Conservation (phyloP, 2,888 invertebrate genomes). For the Harpagoxenus sublaevis region DNA sequence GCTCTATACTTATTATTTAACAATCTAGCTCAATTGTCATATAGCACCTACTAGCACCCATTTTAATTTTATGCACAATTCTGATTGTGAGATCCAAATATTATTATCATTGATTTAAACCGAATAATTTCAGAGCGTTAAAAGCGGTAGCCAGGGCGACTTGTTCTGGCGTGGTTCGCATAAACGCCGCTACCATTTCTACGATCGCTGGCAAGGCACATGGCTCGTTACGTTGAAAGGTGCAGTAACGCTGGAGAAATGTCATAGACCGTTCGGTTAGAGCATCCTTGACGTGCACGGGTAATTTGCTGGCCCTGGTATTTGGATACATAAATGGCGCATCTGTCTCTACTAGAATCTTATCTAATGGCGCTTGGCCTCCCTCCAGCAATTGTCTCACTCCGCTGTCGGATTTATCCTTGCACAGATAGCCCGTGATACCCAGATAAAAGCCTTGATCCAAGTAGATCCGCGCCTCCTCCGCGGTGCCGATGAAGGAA, state of each 20-base stretch:
- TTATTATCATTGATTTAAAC: conserved; percentile 91
- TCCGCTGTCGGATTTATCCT: conserved; percentile 97
- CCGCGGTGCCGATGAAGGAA: conserved; percentile 96
- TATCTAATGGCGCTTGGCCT: conserved; percentile 93
- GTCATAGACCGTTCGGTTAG: conserved; percentile 94
- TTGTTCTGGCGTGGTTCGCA: conserved; percentile 94
- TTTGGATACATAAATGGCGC: conserved; percentile 99
- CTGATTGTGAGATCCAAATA: conserved; percentile 33
- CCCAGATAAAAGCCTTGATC: conserved; percentile 95
- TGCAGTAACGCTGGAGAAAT: conserved; percentile 95
- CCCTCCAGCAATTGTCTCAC: conserved; percentile 94
- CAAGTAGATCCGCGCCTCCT: conserved; percentile 94
- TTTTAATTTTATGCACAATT: conserved; percentile 46
- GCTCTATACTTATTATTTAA: conserved; percentile 6
- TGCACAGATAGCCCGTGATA: conserved; percentile 94
- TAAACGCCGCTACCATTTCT: conserved; percentile 97
- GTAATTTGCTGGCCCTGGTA: conserved; percentile 96
- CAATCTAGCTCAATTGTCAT: conserved; percentile 56
- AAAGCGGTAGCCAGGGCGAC: conserved; percentile 96
- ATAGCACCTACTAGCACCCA: conserved; percentile 79
- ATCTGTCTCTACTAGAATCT: conserved; percentile 96
- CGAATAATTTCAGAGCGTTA: conserved; percentile 96
- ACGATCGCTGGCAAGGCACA: conserved; percentile 97
- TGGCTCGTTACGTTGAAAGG: conserved; percentile 98
- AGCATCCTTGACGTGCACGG: conserved; percentile 94